Percentiles rank a stretch among this genome's conserved stretches.
Evolutionary conservation across 2,797 vertebrate genomes (phyloP).

Genomic region (Borostomias antarcticus): DNA sequence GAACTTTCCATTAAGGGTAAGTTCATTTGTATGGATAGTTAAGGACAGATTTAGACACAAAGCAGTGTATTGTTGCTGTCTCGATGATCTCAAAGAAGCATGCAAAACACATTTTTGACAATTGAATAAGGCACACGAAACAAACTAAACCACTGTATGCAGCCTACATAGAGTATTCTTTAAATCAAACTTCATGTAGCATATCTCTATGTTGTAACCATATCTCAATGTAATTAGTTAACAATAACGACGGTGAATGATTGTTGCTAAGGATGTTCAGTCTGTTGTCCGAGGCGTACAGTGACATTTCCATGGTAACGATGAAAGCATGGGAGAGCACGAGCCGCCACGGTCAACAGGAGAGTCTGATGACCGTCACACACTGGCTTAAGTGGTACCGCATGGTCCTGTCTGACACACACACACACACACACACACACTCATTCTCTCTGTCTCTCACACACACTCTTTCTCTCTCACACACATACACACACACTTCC

Average conservation of each 20-base stretch:
- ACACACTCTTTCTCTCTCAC: too few species aligned
- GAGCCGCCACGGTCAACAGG: slow-evolving; percentile 31
- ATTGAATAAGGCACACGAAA: neutral
- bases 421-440: too few species aligned
- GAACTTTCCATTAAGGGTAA: neutral
- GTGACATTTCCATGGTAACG: slow-evolving; percentile 35
- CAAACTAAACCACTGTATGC: neutral
- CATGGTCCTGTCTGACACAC: slow-evolving; percentile 39
- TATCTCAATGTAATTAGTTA: too few species aligned
- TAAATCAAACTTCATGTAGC: neutral
- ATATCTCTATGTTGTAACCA: too few species aligned
- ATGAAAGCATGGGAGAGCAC: slow-evolving; percentile 46
- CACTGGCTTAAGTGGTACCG: slow-evolving; percentile 51
- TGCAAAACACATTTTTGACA: neutral
- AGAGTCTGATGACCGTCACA: slow-evolving; percentile 64
- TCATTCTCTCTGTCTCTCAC: too few species aligned
- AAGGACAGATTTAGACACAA: neutral
- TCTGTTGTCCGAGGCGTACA: too few species aligned
- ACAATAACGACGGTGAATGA: too few species aligned
- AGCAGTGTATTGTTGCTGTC: too few species aligned
- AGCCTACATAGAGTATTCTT: neutral
- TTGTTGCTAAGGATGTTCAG: too few species aligned
- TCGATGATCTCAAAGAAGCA: neutral
- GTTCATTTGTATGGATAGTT: neutral
- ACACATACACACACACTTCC: neutral